Conservation (phyloP, 1,140 invertebrate species). For the Melanaphis sacchari region DNA sequence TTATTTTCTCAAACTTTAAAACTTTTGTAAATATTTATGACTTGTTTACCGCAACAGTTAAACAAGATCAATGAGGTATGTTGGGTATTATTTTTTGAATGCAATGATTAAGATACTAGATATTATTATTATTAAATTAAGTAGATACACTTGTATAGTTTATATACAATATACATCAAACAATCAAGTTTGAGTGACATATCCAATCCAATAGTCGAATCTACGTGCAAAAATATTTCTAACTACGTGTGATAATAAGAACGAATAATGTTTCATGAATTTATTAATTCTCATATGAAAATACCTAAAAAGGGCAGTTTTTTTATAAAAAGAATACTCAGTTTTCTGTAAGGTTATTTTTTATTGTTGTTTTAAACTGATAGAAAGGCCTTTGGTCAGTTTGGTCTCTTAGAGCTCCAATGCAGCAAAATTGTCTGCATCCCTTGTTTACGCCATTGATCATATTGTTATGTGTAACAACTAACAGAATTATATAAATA, state of each 20-base stretch:
- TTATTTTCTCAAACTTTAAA: not conserved
- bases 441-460: not conserved
- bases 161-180: too few species aligned
- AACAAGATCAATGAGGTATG: too few species aligned
- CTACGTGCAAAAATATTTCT: not conserved
- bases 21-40: not conserved
- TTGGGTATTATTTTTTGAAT: not conserved
- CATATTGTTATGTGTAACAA: not conserved
- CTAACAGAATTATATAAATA: not conserved
- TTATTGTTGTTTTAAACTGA: not conserved
- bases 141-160: too few species aligned
- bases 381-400: not conserved
- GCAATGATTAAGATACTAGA: not conserved
- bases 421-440: not conserved
- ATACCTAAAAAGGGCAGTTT: not conserved
- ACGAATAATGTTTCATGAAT: not conserved
- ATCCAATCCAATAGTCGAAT: not conserved
- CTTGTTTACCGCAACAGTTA: too few species aligned
- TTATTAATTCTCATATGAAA: not conserved
- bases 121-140: not conserved
- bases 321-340: not conserved
- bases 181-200: too few species aligned
- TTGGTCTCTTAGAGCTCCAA: not conserved
- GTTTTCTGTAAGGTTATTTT: not conserved
- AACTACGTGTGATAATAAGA: not conserved